Evolutionary conservation across 1,140 invertebrate genomes (phyloP).

Genomic region (Drosophila hydei): DNA sequence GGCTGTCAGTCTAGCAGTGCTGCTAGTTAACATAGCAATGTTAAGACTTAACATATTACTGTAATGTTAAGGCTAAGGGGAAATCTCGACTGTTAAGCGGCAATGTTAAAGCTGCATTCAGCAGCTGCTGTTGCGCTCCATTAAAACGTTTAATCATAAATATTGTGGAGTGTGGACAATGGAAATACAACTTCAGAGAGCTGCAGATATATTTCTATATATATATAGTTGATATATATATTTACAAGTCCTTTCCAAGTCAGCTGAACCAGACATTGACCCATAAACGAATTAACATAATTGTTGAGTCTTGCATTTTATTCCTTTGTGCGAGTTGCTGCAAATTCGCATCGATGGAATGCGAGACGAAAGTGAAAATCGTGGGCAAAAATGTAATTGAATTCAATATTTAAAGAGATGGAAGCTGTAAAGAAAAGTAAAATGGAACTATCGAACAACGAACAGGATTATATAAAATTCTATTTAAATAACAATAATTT

Average conservation of each 20-base stretch:
- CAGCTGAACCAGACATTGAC: constrained; percentile 62
- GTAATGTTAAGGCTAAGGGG: constrained; percentile 52
- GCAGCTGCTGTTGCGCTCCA: constrained; percentile 15
- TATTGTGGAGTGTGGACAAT: constrained; percentile 56
- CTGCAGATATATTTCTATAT: constrained; percentile 4
- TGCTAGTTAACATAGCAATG: constrained; percentile 25
- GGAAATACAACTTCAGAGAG: constrained; percentile 36
- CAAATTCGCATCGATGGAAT: constrained; percentile 44
- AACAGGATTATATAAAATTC: too few species aligned
- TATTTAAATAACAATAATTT: too few species aligned
- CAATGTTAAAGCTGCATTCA: constrained; percentile 18
- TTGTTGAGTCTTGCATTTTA: constrained; percentile 72
- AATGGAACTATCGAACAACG: neutral
- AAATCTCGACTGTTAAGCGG: constrained; percentile 33
- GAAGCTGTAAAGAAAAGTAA: neutral
- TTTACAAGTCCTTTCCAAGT: constrained; percentile 11
- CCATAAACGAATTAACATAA: constrained; percentile 76
- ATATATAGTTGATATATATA: neutral
- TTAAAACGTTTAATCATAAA: constrained; percentile 52
- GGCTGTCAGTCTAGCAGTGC: neutral
- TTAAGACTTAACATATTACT: neutral
- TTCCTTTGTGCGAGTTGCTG: constrained; percentile 54
- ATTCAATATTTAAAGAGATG: neutral
- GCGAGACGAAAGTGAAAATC: constrained; percentile 15
- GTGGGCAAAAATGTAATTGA: neutral